A percentile compares a stretch with the other conserved stretches of the same genome.
These are phyloP conservation scores for Caretta caretta DNA, from an alignment of 2,113 vertebrate species.

Conservation along the genomic window DNA sequence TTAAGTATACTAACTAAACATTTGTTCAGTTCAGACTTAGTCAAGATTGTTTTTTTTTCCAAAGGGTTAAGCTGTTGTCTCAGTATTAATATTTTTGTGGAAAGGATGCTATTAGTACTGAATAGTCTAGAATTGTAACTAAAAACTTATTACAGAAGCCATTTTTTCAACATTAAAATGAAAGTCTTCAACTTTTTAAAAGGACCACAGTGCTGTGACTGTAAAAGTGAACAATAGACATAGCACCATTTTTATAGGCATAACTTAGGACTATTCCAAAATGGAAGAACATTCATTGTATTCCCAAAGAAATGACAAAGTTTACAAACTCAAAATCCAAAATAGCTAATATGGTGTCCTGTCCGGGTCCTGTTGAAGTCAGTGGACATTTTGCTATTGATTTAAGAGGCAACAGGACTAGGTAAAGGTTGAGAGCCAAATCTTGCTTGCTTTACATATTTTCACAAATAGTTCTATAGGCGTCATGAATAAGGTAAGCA, in stretches of 20 bases:
- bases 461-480: conserved; percentile 29
- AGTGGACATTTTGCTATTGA: background rate
- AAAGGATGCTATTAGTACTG: background rate
- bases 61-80: background rate
- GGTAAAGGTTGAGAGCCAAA: background rate
- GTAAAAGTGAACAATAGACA: background rate
- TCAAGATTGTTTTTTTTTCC: background rate
- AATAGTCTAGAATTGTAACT: background rate
- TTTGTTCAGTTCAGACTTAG: background rate
- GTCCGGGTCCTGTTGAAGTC: background rate
- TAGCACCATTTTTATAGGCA: background rate
- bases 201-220: background rate
- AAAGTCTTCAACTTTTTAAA: background rate
- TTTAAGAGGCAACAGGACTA: conserved; percentile 2
- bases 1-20: background rate
- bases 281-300: background rate
- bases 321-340: background rate
- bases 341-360: background rate
- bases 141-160: background rate
- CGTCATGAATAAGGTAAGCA: conserved; percentile 12
- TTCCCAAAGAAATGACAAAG: background rate
- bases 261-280: background rate
- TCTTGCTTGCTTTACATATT: background rate
- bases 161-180: background rate
- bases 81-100: background rate